Base-by-base conservation (phyloP, 2,797 vertebrate genomes). In the Petrocephalus schoutedeni region DNA sequence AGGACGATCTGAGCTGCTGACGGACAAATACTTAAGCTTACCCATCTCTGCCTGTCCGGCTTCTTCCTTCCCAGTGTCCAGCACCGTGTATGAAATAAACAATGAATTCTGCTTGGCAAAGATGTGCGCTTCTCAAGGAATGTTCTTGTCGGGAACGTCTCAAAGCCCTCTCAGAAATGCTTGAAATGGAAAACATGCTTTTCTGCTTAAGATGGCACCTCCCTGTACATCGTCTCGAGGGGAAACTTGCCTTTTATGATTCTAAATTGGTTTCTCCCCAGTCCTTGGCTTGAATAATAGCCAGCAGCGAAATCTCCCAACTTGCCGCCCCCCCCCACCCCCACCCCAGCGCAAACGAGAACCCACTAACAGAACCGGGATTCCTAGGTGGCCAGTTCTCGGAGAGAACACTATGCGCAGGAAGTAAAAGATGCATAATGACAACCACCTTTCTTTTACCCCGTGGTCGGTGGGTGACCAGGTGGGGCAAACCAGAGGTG, bases 201-300 rank as follows among this genome's bases (percentile, higher is more conserved):
- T 86, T 80, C 82, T 82, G 57, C 89, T 74, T 16, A 21, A 49
- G 59, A 71, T 86, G 82, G 88, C 87, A 88, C 74, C 53, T 88
- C 91, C 91, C 89, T 88, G 89, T 90, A 87, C 90, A 91, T 89
- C 92, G 92, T 91, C 91, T 89, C 21, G 90, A 28, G 90, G 93
- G 92, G 92, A 71, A 89, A 90, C 86, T 53, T n/a, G 87, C 90
- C 91, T 94, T 93, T 94, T 88, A 94, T 93, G 88, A 91, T 87
- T 82, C 89, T 87, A 49, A 88, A 91, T 86, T 14, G 14, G 23
- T 49, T 51, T 14, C 10, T 86, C 36, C 59, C 19, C 86, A 86
- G n/a, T 7, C 84, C 19, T 41, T 28, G 12, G 19, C 84, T 85
- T 53, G 61, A 36, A n/a, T 58, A 80, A 45, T 10, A 41, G 71